Percentiles rank a stretch among this genome's conserved stretches.
phyloP scores from a whole-genome alignment of 2,888 invertebrate genomes.

The Chydorus sphaericus region DNA sequence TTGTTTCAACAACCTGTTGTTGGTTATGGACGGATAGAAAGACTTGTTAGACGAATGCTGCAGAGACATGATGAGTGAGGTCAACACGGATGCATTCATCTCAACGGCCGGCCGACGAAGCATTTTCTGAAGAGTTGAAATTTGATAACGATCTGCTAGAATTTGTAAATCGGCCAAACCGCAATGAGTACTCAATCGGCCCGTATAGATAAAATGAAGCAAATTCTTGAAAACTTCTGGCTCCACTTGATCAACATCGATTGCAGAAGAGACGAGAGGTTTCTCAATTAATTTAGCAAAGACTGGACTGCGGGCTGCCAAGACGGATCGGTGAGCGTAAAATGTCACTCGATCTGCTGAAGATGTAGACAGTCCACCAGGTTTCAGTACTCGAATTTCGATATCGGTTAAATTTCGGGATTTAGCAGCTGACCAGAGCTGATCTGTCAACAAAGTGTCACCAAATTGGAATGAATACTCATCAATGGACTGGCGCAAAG shows the following conservation, averaged over 20 bases:
- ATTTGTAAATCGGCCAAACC: background rate
- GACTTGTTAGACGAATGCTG: too few species aligned
- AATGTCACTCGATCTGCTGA: too few species aligned
- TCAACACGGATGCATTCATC: background rate
- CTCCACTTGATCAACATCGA: background rate
- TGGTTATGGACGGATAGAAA: too few species aligned
- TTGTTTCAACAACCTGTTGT: too few species aligned
- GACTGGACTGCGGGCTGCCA: background rate
- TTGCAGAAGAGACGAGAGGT: background rate
- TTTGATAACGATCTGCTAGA: background rate
- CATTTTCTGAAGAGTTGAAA: background rate
- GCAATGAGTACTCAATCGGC: background rate
- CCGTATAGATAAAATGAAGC: background rate
- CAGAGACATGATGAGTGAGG: background rate
- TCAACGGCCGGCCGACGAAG: background rate
- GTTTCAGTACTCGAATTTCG: background rate
- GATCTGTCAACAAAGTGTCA: background rate
- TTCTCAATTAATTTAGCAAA: background rate
- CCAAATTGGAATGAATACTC: background rate
- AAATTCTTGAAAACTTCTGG: background rate
- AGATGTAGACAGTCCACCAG: background rate
- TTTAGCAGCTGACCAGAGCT: background rate
- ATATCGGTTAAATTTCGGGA: background rate
- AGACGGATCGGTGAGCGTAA: background rate
- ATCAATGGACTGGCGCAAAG: background rate